These are phyloP conservation scores for Pasiphila rectangulata DNA, from an alignment of 2,888 invertebrate species.

Conservation along the genomic window DNA sequence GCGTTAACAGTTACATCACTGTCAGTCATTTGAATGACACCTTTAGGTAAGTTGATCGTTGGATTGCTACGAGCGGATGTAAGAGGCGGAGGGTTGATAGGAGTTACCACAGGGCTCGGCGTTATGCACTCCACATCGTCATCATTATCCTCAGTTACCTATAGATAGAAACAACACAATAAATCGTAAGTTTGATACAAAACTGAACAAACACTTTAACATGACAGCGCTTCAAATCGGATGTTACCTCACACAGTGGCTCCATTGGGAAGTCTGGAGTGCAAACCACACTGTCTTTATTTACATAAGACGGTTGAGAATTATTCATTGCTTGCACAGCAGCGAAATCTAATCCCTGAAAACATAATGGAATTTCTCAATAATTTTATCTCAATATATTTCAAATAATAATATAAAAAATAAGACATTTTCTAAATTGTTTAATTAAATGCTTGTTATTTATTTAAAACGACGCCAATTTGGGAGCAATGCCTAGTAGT, in stretches of 20 bases:
- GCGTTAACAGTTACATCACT: conserved; percentile 76
- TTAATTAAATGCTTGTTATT: no score
- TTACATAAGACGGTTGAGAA: conserved; percentile 2
- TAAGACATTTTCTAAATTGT: background rate
- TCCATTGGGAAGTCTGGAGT: conserved; percentile 82
- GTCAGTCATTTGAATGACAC: conserved; percentile 76
- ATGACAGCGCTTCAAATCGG: no score
- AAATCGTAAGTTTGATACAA: no score
- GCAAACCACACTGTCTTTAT: conserved; percentile 80
- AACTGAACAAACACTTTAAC: no score
- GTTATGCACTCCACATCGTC: conserved; percentile 77
- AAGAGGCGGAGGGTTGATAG: conserved; percentile 48
- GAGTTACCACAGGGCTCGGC: conserved; percentile 55
- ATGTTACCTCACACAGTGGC: conserved; percentile 67
- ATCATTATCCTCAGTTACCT: conserved; percentile 73
- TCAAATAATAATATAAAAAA: background rate
- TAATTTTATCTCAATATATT: conserved; percentile 4
- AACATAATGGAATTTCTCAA: background rate
- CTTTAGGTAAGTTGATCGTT: conserved; percentile 48
- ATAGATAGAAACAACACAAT: conserved; percentile 18
- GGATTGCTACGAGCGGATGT: conserved; percentile 35
- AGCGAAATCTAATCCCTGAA: conserved; percentile 69
- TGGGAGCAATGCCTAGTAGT: no score
- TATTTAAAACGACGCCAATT: no score
- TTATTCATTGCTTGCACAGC: conserved; percentile 38